A percentile compares a stretch with the other conserved stretches of the same genome.
Conservation (phyloP, 2,797 vertebrate species). For the Florisuga fusca region DNA sequence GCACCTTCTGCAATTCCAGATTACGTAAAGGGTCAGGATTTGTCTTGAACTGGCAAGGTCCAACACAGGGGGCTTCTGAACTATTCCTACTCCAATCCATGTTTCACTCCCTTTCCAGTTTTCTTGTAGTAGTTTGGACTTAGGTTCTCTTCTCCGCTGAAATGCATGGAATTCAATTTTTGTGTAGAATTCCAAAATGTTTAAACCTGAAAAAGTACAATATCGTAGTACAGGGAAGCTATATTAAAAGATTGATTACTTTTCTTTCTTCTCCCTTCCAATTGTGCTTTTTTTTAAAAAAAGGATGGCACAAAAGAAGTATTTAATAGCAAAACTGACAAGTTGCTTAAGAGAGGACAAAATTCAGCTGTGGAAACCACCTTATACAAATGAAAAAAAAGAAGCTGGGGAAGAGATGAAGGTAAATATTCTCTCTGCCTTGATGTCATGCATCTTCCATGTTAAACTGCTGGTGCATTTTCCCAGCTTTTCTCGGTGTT, state of each 20-base stretch:
- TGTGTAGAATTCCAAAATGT: background rate
- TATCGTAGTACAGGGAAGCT: background rate
- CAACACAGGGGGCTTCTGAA: background rate
- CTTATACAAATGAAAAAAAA: conserved; percentile 84
- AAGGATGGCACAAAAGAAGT: conserved; percentile 88
- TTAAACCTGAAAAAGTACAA: background rate
- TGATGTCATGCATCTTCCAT: background rate
- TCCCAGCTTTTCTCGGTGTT: background rate
- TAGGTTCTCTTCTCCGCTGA: background rate
- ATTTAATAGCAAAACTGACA: conserved; percentile 88
- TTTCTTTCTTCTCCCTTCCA: background rate
- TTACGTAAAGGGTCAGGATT: background rate
- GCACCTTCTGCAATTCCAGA: background rate
- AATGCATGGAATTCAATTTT: background rate
- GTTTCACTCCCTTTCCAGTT: background rate
- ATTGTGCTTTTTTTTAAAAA: background rate
- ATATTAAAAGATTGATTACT: background rate
- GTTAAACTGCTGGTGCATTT: background rate
- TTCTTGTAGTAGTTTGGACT: background rate
- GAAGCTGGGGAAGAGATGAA: conserved; percentile 82
- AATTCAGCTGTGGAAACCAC: conserved; percentile 92
- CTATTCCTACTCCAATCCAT: background rate
- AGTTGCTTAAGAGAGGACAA: conserved; percentile 87
- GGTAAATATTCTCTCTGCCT: conserved; percentile 72
- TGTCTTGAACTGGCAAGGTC: background rate